Conservation (phyloP, 2,797 vertebrate species). For the Sparus aurata region DNA sequence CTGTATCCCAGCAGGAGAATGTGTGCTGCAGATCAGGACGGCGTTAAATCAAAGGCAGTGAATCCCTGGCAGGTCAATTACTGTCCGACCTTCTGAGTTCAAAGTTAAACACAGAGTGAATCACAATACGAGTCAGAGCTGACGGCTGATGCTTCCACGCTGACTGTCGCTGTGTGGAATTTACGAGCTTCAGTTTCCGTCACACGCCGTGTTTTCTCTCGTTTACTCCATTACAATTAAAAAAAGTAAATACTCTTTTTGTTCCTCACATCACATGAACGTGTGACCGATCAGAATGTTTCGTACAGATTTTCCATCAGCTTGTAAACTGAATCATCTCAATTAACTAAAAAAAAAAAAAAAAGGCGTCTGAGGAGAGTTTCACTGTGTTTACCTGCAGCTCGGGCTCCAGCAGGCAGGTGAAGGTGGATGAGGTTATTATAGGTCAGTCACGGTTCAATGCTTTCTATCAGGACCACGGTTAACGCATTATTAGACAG, state of each 20-base stretch:
- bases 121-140: constrained; percentile 22
- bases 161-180: constrained; percentile 20
- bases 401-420: constrained; percentile 16
- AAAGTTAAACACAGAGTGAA: constrained; percentile 55
- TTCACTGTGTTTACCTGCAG: neutral
- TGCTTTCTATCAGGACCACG: constrained; percentile 46
- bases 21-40: constrained; percentile 23
- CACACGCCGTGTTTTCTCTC: neutral
- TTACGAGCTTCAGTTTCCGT: constrained; percentile 8
- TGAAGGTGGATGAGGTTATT: constrained; percentile 42
- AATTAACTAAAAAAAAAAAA: neutral
- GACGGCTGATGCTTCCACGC: constrained; percentile 22
- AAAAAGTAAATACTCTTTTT: too few species aligned
- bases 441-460: constrained; percentile 39
- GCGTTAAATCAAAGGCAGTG: constrained; percentile 61
- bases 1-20: constrained; percentile 31
- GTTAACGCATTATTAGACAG: constrained; percentile 43
- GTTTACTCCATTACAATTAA: neutral
- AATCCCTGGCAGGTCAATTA: constrained; percentile 72
- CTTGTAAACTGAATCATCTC: neutral
- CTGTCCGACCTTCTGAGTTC: constrained; percentile 64
- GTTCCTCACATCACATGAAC: too few species aligned
- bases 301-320: neutral
- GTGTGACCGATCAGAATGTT: too few species aligned
- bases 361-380: neutral